Percentiles rank a stretch among this genome's conserved stretches.
Conservation (phyloP, 2,113 vertebrate species). For the Formicarius rufipectus region DNA sequence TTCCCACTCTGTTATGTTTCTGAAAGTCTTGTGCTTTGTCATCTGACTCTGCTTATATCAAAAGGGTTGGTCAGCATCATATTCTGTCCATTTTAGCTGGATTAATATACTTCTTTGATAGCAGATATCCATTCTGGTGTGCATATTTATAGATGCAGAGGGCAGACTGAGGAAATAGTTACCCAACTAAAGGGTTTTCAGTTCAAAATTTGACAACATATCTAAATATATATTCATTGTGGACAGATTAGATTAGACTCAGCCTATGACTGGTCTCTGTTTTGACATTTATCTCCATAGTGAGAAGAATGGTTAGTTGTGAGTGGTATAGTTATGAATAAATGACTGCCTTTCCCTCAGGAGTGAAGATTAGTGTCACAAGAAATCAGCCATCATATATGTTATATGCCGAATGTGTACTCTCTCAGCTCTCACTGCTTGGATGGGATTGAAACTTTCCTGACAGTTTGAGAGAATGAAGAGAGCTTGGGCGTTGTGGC, state of each 20-base stretch:
- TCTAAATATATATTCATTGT: conserved; percentile 50
- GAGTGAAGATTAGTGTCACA: conserved; percentile 53
- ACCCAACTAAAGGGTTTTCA: not conserved
- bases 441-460: not conserved
- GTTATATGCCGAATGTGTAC: not conserved
- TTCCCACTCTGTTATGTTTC: not conserved
- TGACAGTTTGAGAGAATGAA: conserved; percentile 35
- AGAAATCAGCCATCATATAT: conserved; percentile 50
- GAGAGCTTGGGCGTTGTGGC: not conserved
- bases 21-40: not conserved
- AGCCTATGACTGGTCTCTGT: conserved; percentile 45
- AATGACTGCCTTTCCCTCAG: conserved; percentile 42
- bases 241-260: conserved; percentile 49
- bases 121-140: not conserved
- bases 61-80: not conserved
- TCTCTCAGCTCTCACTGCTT: not conserved
- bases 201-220: conserved; percentile 30
- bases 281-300: conserved; percentile 55
- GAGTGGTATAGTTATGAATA: conserved; percentile 35
- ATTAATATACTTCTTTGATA: not conserved
- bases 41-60: not conserved
- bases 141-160: not conserved
- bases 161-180: not conserved
- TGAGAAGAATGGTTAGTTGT: conserved; percentile 55
- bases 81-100: not conserved